Base-by-base conservation (phyloP, 2,888 invertebrate genomes). In the Cosmia trapezina region DNA sequence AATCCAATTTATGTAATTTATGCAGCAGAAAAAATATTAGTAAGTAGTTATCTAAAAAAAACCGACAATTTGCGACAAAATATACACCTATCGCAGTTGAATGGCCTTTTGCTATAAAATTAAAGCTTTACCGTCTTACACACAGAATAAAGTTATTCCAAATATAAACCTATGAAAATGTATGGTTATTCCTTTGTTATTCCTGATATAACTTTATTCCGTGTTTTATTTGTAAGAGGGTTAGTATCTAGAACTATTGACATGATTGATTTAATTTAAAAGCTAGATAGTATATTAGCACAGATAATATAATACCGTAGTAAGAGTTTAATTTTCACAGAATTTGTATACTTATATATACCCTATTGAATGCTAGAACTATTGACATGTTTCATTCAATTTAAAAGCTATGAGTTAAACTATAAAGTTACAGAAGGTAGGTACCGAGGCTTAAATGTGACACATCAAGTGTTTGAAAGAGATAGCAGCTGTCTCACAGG, bases 21-120 rank as follows among this genome's bases (percentile, higher is more conserved):
- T 5, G 5, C 11, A n/a, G 17, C 33, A 45, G 37, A 53, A 53
- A 33, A 49, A 43, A 17, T 1, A 37, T 41, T 41, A 7, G 41
- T 41, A 41, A 8, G 41, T 9, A 14, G 17, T 28, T 37, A 14
- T 41, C 0, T 19, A 19, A 47, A 49, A 47, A 62, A 54, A 45
- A 28, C 0, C 28, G 12, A 41, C 70, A 8, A 28, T 56, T 70
- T 70, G 33, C 12, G 67, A 54, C 22, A 33, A 41, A 69, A 17
- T 53, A 43, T 43, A 12, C n/a, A 53, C 19, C 14, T 2, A 28
- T 1, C 9, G 49, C 17, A 41, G 14, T 28, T 28, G 37, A 49
- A 49, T 43, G 22, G 19, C 70, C 54, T 70, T 70, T 54, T 33
- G 57, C 9, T n/a, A 4, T 33, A 43, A 9, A 8, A 33, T 33